phyloP scores from a whole-genome alignment of 1,140 invertebrate species.

The Gryllus bimaculatus region DNA sequence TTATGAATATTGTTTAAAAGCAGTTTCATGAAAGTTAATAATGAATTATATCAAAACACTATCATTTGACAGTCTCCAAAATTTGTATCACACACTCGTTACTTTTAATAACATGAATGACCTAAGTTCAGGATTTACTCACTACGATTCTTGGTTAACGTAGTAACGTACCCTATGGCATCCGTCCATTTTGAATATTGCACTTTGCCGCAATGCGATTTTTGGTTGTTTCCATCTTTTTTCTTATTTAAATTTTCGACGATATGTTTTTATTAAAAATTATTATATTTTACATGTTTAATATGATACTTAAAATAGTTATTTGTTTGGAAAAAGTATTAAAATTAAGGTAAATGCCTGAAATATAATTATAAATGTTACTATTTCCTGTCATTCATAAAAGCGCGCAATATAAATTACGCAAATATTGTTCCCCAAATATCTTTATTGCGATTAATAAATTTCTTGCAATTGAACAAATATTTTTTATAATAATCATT shows the following conservation, averaged over 20 bases:
- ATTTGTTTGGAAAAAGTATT: too few relatives aligned
- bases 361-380: too few relatives aligned
- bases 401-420: too few relatives aligned
- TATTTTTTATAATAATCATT: too few relatives aligned
- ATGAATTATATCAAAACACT: not conserved
- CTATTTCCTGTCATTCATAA: too few relatives aligned
- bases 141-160: constrained; percentile 12
- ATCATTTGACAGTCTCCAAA: not conserved
- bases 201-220: constrained; percentile 16
- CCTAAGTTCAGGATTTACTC: not conserved
- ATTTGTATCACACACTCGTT: not conserved
- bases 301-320: too few relatives aligned
- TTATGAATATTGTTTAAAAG: not conserved
- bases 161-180: constrained; percentile 7
- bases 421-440: too few relatives aligned
- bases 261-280: too few relatives aligned
- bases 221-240: constrained; percentile 13
- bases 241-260: not conserved
- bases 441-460: too few relatives aligned
- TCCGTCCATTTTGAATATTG: constrained; percentile 17
- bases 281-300: too few relatives aligned
- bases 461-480: too few relatives aligned
- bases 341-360: too few relatives aligned
- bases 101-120: not conserved
- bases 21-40: not conserved